A percentile compares a stretch with the other conserved stretches of the same genome.
phyloP scores from a whole-genome alignment of 2,797 vertebrate genomes.

The Oophaga sylvatica region DNA sequence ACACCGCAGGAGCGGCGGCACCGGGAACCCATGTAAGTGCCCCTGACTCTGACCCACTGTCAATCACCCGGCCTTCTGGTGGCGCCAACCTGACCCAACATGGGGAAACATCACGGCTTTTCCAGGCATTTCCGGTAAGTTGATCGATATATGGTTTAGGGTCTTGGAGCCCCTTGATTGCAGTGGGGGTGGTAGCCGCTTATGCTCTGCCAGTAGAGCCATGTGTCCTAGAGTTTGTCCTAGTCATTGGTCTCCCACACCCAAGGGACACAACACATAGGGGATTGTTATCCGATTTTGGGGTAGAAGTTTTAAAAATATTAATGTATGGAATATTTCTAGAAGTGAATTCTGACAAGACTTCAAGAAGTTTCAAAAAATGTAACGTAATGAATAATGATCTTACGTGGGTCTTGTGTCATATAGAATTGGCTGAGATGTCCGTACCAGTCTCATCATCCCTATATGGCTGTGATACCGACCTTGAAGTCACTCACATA shows the following conservation, averaged over 20 bases:
- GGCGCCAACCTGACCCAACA: constrained; percentile 57
- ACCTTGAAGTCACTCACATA: neutral
- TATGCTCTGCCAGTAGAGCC: neutral
- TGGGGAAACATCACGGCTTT: constrained; percentile 92
- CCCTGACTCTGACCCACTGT: neutral
- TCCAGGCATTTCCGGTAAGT: constrained; percentile 92
- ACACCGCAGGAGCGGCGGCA: neutral
- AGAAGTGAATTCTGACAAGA: neutral
- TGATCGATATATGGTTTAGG: neutral
- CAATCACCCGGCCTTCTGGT: neutral
- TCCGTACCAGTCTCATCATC: no score
- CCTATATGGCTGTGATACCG: no score
- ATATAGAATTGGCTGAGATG: no score
- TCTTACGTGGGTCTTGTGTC: neutral
- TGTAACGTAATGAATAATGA: neutral
- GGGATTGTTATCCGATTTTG: neutral
- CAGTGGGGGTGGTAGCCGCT: neutral
- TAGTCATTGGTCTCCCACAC: neutral
- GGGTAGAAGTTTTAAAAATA: no score
- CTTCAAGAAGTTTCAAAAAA: neutral
- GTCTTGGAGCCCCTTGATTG: neutral
- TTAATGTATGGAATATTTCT: no score
- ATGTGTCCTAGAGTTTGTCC: neutral
- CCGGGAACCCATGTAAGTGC: neutral
- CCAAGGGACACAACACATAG: neutral